Conservation (phyloP, 2,888 invertebrate species). For the Bembecia ichneumoniformis region DNA sequence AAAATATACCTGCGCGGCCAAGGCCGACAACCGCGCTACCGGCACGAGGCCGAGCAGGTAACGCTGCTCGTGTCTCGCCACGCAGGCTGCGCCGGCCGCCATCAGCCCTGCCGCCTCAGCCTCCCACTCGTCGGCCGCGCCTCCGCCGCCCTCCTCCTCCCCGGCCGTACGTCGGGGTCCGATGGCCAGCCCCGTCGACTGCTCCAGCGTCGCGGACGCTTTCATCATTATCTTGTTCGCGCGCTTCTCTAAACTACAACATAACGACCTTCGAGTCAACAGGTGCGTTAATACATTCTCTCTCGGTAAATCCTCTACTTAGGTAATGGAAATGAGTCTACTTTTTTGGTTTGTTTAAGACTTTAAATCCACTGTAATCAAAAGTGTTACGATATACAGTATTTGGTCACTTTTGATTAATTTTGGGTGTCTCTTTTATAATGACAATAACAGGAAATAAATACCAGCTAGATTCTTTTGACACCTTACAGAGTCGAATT, state of each 20-base stretch:
- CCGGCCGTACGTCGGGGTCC: constrained; percentile 63
- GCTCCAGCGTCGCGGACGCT: constrained; percentile 86
- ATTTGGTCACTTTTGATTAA: too few relatives aligned
- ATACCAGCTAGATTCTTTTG: too few relatives aligned
- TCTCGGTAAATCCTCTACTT: too few relatives aligned
- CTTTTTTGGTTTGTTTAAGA: too few relatives aligned
- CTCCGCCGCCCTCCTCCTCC: background rate
- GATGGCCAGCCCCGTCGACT: constrained; percentile 84
- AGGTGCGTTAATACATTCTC: too few relatives aligned
- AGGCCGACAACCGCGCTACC: constrained; percentile 82
- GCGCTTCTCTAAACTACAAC: constrained; percentile 78
- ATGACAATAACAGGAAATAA: too few relatives aligned
- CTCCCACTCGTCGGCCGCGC: constrained; percentile 30
- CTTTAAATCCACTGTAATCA: too few relatives aligned
- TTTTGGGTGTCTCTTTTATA: too few relatives aligned
- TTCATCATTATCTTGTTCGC: constrained; percentile 87
- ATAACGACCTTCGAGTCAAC: too few relatives aligned
- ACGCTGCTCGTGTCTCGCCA: constrained; percentile 90
- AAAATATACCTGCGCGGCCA: constrained; percentile 87
- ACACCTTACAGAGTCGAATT: too few relatives aligned
- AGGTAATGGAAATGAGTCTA: too few relatives aligned
- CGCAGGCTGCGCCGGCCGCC: constrained; percentile 84
- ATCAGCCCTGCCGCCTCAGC: constrained; percentile 74
- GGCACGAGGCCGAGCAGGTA: constrained; percentile 89
- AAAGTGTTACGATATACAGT: too few relatives aligned